Evolutionary conservation across 2,888 invertebrate genomes (phyloP).

Genomic region (Eupithecia subfuscata): DNA sequence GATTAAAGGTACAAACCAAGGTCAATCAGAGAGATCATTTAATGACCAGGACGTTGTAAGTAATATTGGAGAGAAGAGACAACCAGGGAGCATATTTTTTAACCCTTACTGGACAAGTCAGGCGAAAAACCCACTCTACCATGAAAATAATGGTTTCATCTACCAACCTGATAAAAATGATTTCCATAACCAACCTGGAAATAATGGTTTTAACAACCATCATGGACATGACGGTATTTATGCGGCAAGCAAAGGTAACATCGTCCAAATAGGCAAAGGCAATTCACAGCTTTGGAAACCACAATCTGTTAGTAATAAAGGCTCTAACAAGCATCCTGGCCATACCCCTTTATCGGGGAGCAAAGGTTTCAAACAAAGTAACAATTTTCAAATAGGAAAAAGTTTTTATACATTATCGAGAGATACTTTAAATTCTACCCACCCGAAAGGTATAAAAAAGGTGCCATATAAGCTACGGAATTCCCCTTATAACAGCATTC

Average conservation of each 20-base stretch:
- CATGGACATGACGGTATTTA: background rate
- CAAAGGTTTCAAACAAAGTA: background rate
- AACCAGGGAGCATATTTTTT: background rate
- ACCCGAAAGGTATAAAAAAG: background rate
- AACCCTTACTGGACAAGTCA: background rate
- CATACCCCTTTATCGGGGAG: background rate
- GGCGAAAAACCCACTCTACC: background rate
- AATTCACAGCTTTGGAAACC: background rate
- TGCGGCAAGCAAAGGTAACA: background rate
- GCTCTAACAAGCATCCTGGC: background rate
- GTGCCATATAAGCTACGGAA: background rate
- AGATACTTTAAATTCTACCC: background rate
- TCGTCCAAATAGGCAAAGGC: background rate
- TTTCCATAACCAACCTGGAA: background rate
- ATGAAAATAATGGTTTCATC: background rate
- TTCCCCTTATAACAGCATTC: background rate
- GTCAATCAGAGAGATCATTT: background rate
- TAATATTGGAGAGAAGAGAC: background rate
- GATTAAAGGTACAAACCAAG: background rate
- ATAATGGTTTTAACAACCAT: background rate
- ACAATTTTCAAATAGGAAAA: background rate
- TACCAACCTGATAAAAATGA: background rate
- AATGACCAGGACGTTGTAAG: background rate
- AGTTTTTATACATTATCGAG: background rate
- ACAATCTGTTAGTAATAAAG: background rate